Evolutionary conservation across 30 jellyfish, hydroid and myxozoan species (phyloP).

Genomic region (Sanderia malayensis): DNA sequence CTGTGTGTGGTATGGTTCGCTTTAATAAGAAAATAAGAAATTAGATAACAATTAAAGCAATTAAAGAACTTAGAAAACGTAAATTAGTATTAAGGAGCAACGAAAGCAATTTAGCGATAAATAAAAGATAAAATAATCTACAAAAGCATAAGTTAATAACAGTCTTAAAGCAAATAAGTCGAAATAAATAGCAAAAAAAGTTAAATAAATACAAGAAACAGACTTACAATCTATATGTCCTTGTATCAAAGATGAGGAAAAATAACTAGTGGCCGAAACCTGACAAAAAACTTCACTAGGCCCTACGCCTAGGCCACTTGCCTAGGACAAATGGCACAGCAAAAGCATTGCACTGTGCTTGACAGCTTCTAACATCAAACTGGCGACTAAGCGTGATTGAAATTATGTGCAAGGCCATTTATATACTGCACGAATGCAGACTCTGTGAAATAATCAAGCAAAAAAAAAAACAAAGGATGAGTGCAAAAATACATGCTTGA

Average conservation of each 20-base stretch:
- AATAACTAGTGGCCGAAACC: background rate
- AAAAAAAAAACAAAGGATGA: background rate
- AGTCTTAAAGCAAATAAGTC: background rate
- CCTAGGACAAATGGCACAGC: constrained; percentile 6
- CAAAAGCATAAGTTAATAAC: background rate
- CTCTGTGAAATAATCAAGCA: constrained; percentile 7
- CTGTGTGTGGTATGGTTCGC: constrained; percentile 13
- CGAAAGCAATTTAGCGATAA: background rate
- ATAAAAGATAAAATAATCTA: background rate
- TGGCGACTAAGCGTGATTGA: background rate
- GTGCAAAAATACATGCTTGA: constrained; percentile 12
- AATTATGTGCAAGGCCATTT: constrained; percentile 3
- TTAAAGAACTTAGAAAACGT: background rate
- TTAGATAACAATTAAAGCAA: background rate
- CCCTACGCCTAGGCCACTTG: constrained; percentile 19
- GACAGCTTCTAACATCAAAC: background rate
- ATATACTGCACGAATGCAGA: constrained; percentile 12
- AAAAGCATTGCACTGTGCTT: background rate
- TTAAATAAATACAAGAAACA: no score
- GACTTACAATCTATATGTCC: constrained; percentile 15
- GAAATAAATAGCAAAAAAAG: background rate
- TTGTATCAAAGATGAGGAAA: background rate
- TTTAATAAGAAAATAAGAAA: background rate
- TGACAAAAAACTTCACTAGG: background rate
- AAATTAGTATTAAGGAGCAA: background rate